Conservation (phyloP, 2,888 invertebrate genomes). For the Mesodorylaimus sp. region DNA sequence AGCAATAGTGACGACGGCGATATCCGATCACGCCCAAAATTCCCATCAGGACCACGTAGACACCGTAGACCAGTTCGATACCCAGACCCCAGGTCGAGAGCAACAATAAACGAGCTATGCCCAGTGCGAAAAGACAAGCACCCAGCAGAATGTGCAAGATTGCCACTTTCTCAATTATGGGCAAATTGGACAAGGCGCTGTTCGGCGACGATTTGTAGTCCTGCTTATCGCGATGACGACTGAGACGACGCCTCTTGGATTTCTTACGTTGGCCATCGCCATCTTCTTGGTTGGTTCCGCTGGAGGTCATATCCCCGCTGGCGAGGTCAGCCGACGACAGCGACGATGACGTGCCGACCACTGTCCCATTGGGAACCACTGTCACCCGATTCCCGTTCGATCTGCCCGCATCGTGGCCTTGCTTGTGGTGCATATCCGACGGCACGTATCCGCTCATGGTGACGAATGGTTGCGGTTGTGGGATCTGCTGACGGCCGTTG, state of each 20-base stretch:
- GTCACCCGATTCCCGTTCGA: neutral
- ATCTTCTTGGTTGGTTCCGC: too few species aligned
- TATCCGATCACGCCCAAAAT: conserved; percentile 3
- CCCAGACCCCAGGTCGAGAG: conserved; percentile 13
- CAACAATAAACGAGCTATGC: conserved; percentile 11
- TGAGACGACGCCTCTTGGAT: neutral
- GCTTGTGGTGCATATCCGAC: too few species aligned
- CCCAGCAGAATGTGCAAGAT: conserved; percentile 7
- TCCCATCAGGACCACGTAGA: conserved; percentile 11
- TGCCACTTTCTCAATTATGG: neutral
- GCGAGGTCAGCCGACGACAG: too few species aligned
- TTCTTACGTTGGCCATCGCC: neutral
- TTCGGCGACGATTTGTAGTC: neutral
- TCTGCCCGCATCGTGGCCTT: too few species aligned
- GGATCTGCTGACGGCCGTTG: too few species aligned
- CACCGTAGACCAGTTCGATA: conserved; percentile 11
- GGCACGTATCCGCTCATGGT: neutral
- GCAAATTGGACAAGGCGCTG: neutral
- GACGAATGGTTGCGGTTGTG: neutral
- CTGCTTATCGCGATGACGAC: neutral
- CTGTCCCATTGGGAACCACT: neutral
- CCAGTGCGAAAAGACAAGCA: conserved; percentile 11
- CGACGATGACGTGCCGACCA: too few species aligned
- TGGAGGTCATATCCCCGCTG: too few species aligned
- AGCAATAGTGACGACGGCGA: conserved; percentile 2